Evolutionary conservation across 2,888 invertebrate genomes (phyloP).

Genomic region (Drosophila formosana): DNA sequence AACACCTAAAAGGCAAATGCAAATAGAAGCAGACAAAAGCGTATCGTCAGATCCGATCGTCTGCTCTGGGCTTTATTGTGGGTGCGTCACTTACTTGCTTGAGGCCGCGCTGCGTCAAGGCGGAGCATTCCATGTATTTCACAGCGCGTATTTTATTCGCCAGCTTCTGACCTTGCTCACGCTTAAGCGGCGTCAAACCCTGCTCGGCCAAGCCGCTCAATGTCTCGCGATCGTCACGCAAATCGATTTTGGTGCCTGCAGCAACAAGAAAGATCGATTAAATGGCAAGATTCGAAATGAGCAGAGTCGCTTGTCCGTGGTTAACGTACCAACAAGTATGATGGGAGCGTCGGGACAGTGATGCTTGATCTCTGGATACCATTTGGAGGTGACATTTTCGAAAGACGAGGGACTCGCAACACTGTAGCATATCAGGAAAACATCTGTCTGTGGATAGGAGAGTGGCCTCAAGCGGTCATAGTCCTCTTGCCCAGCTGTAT

Average conservation of each 20-base stretch:
- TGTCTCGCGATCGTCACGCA: slow-evolving; percentile 98
- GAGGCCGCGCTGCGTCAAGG: slow-evolving; percentile 98
- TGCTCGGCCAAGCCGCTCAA: slow-evolving; percentile 95
- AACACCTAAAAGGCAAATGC: slow-evolving; percentile 90
- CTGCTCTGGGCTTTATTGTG: not conserved
- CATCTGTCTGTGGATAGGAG: slow-evolving; percentile 99
- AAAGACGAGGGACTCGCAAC: slow-evolving; percentile 99
- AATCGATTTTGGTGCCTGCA: slow-evolving; percentile 98
- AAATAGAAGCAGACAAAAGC: not conserved
- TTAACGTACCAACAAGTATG: slow-evolving; percentile 94
- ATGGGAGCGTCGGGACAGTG: slow-evolving; percentile 99
- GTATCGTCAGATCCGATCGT: slow-evolving; percentile 26
- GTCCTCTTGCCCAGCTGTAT: slow-evolving; percentile 97
- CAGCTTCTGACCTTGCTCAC: slow-evolving; percentile 99
- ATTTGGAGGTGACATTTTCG: slow-evolving; percentile 99
- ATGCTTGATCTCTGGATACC: slow-evolving; percentile 99
- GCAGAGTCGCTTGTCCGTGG: not conserved
- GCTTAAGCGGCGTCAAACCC: slow-evolving; percentile 97
- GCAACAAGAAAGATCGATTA: slow-evolving; percentile 48
- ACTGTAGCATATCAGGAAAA: slow-evolving; percentile 99
- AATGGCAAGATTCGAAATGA: not conserved
- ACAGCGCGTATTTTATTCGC: slow-evolving; percentile 99
- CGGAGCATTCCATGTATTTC: slow-evolving; percentile 99
- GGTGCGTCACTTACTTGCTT: slow-evolving; percentile 89
- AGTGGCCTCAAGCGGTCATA: slow-evolving; percentile 98